A percentile compares a stretch with the other conserved stretches of the same genome.
Conservation (phyloP, 1,140 invertebrate genomes). For the Anagrus nilaparvatae region DNA sequence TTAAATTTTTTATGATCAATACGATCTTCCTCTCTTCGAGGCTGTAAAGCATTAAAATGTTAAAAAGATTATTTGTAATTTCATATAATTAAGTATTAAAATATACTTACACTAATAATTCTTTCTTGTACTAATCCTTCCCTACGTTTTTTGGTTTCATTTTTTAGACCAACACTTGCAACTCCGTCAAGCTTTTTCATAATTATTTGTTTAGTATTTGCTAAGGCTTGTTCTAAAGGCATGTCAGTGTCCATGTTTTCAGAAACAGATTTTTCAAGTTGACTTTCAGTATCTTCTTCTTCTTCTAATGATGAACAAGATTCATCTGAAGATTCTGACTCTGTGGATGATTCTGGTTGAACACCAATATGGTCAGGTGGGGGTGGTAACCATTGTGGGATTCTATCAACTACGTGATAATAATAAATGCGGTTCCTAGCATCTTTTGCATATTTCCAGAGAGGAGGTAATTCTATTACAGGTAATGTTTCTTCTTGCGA, state of each 20-base stretch:
- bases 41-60: slow-evolving; percentile 41
- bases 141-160: slow-evolving; percentile 35
- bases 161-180: slow-evolving; percentile 6
- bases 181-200: slow-evolving; percentile 17
- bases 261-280: not conserved
- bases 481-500: slow-evolving; percentile 43
- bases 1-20: slow-evolving; percentile 60
- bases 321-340: slow-evolving; percentile 41
- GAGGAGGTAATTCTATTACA: slow-evolving; percentile 61
- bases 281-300: slow-evolving; percentile 29
- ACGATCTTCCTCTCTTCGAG: slow-evolving; percentile 65
- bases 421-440: slow-evolving; percentile 77
- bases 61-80: slow-evolving; percentile 1
- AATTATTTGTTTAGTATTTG: slow-evolving; percentile 13
- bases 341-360: slow-evolving; percentile 39
- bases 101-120: slow-evolving; percentile 56
- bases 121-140: slow-evolving; percentile 55
- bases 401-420: slow-evolving; percentile 74
- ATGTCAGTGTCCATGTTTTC: slow-evolving; percentile 15
- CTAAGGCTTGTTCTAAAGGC: slow-evolving; percentile 13
- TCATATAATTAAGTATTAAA: slow-evolving; percentile 15
- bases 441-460: slow-evolving; percentile 79
- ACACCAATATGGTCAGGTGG: slow-evolving; percentile 43
- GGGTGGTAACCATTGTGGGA: slow-evolving; percentile 84
- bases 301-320: slow-evolving; percentile 41